phyloP scores from a whole-genome alignment of 2,797 vertebrate species.

The Myotis findleyi region DNA sequence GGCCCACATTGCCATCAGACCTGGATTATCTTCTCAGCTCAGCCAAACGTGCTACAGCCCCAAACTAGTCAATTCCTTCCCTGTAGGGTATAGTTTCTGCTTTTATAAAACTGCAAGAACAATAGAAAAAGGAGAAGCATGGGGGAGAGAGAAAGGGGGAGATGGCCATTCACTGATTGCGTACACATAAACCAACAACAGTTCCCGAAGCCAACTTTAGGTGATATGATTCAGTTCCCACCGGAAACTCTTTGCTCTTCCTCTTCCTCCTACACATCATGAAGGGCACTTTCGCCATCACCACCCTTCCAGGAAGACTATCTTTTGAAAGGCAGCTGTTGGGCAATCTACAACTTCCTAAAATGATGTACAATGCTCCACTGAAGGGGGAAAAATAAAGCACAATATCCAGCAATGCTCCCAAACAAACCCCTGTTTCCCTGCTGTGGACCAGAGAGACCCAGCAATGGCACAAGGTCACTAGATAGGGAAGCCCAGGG shows the following conservation, averaged over 20 bases:
- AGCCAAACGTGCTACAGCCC: not conserved
- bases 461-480: not conserved
- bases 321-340: constrained; percentile 74
- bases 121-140: constrained; percentile 47
- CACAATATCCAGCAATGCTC: not conserved
- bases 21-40: not conserved
- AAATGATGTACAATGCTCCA: not conserved
- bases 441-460: not conserved
- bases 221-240: not conserved
- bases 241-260: constrained; percentile 53
- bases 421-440: not conserved
- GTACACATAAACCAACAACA: not conserved
- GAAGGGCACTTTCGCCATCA: constrained; percentile 59
- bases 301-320: constrained; percentile 50
- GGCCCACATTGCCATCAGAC: not conserved
- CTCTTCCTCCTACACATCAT: constrained; percentile 54
- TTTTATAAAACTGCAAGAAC: constrained; percentile 20
- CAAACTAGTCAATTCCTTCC: not conserved
- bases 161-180: not conserved
- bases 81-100: not conserved
- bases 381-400: not conserved
- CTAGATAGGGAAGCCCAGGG: not conserved
- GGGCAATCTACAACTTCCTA: constrained; percentile 72
- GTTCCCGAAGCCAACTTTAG: not conserved
- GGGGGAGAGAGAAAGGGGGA: too few species aligned